Base-by-base conservation (phyloP, 2,797 vertebrate genomes). In the Tachyglossus aculeatus region DNA sequence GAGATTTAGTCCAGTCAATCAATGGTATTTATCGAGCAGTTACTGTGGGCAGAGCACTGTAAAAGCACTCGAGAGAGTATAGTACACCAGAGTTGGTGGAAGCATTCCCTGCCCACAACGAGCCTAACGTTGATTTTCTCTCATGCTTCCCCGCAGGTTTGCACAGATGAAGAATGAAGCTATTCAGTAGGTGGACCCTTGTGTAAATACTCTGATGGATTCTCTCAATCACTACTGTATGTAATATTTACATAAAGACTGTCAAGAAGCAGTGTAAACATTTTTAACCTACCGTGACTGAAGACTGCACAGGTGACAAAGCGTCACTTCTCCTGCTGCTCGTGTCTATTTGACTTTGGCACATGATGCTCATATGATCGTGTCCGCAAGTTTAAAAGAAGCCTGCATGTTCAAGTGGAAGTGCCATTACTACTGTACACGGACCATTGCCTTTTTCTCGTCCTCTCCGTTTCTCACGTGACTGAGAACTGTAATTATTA, bases 111-210 rank as follows among this genome's bases (percentile, higher is more conserved):
- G n/a, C n/a, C n/a, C n/a, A n/a, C n/a, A n/a, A n/a, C n/a, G n/a
- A n/a, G n/a, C n/a, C n/a, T n/a, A n/a, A n/a, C n/a, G n/a, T n/a
- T n/a, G n/a, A n/a, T 74, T 53, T 64, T 13, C 10, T 64, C 22
- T 81, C 60, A 69, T 53, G 82, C 74, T 25, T 48, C 43, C 71
- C 67, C 78, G 5, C 89, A 99, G 98, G 98, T 99, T 80, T 99
- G 98, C 94, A 98, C 97, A 71, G 98, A 99, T 50, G 98, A 99
- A 93, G 98, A 99, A 90, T 99, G 94, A 99, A 79, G 53, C 80
- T 43, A 7, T 7, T 52, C 53, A 50, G 1, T 31, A 47, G 33
- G 72, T 59, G 82, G 88, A 81, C 77, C 83, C 74, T 33, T 8
- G 48, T 21, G 22, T 27, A 43, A 90, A 82, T 85, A 48, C 80